Evolutionary conservation across 2,888 invertebrate genomes (phyloP), one percentile per base, ranked within the genome.

Genomic region (Lithophane leautieri): DNA sequence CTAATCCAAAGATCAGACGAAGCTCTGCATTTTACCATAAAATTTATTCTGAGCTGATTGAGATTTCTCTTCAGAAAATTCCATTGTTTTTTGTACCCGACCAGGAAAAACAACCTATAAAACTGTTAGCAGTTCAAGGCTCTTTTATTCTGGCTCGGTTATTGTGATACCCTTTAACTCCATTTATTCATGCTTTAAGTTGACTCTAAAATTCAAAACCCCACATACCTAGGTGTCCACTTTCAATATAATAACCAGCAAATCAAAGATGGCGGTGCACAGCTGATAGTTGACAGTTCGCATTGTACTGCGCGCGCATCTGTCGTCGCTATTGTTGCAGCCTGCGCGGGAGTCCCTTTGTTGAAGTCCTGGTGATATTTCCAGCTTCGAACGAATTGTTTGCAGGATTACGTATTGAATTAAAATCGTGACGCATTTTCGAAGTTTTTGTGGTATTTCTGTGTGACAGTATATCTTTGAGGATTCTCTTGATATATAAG

Each of bases 251-350:
- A 72, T 77, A 77, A 69, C 70, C 70, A 67, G 72, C 80, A 85
- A 78, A 78, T 82, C 79, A 80, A 86, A 87, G 73, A 86, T 86
- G 82, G 85, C 86, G 81, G 77, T 65, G 78, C 76, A 89, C 91
- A 91, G 90, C 89, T 91, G 91, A 90, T 84, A 86, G 82, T 80
- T 89, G 88, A 88, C 87, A 89, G 84, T 83, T 86, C 52, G 78
- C 81, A 88, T 88, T 89, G 86, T 89, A 78, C 50, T 28, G 58
- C 42, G 63, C 61, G 82, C 84, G 86, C 92, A 92, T 92, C 92
- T 92, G 92, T 85, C 87, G 82, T 19, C 72, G 81, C 83, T 81
- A 89, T 89, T 89, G 88, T 89, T 82, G 82, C 71, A 67, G 67
- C 72, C 68, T 88, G 80, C 81, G 86, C 87, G 84, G 87, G 86